Conservation (phyloP, 2,797 vertebrate species). For the Diceros bicornis region DNA sequence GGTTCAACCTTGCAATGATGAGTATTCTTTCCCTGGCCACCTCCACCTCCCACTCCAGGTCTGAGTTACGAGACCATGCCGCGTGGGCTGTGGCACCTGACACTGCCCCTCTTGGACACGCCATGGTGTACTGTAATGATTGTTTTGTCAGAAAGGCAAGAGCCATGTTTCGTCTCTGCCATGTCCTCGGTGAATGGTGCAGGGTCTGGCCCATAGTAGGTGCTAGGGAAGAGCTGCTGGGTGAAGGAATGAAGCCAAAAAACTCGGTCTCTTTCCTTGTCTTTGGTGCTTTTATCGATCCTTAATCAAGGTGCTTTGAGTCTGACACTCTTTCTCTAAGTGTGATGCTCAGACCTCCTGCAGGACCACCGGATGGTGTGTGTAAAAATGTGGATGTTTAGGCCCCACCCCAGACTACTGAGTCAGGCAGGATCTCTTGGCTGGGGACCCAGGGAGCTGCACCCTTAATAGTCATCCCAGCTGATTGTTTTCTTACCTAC, state of each 20-base stretch:
- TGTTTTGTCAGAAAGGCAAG: background rate
- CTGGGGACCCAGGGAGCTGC: background rate
- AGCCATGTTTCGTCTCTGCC: accelerated
- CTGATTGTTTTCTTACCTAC: background rate
- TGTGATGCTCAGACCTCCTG: background rate
- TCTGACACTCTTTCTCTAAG: background rate
- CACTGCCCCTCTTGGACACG: no score
- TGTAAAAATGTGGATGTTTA: background rate
- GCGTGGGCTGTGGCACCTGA: accelerated
- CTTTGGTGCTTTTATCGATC: background rate
- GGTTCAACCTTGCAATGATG: background rate
- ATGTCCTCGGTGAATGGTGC: background rate
- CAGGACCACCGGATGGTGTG: background rate
- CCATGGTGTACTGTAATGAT: background rate
- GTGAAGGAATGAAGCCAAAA: background rate
- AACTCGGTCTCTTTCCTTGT: background rate
- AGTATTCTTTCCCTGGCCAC: background rate
- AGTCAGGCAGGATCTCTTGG: background rate
- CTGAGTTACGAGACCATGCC: background rate
- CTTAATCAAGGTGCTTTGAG: background rate
- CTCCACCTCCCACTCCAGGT: background rate
- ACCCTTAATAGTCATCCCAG: background rate
- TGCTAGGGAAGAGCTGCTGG: background rate
- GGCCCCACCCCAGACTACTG: background rate
- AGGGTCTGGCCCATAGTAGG: background rate